Conservation (phyloP, 2,888 invertebrate species). For the Ferdinandea cuprea region DNA sequence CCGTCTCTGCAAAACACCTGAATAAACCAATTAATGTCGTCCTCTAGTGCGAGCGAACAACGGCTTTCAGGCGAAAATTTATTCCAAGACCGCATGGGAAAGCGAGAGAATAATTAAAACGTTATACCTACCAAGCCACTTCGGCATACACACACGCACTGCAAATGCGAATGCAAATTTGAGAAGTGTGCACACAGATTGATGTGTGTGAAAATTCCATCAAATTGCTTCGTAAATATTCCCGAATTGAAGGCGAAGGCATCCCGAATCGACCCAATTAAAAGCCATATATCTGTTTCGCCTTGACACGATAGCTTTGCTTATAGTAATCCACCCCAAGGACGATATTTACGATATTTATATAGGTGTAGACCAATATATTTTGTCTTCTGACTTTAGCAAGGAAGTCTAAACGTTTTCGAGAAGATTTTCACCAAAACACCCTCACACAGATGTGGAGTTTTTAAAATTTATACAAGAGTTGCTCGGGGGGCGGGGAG, state of each 20-base stretch:
- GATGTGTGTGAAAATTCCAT: slow-evolving; percentile 48
- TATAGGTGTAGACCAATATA: slow-evolving; percentile 34
- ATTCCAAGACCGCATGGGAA: slow-evolving; percentile 7
- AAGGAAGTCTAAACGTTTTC: slow-evolving; percentile 13
- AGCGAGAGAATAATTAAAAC: slow-evolving; percentile 63
- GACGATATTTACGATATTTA: slow-evolving; percentile 22
- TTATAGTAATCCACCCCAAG: slow-evolving; percentile 43
- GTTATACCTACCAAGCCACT: background rate
- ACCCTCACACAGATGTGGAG: slow-evolving; percentile 5
- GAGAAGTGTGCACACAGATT: slow-evolving; percentile 32
- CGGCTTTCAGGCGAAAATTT: slow-evolving; percentile 15
- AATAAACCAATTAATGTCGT: slow-evolving; percentile 56
- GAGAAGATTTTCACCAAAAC: slow-evolving; percentile 10
- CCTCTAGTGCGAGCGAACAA: background rate
- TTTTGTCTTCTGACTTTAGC: background rate
- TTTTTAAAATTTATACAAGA: slow-evolving; percentile 55
- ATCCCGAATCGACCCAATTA: slow-evolving; percentile 64
- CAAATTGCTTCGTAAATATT: slow-evolving; percentile 60
- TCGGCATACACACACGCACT: slow-evolving; percentile 15
- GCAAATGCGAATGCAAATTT: slow-evolving; percentile 56
- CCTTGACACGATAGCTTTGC: slow-evolving; percentile 41
- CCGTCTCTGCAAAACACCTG: slow-evolving; percentile 22
- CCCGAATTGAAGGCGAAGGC: background rate
- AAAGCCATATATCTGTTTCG: slow-evolving; percentile 11
- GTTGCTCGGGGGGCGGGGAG: slow-evolving; percentile 44